Percentiles rank a stretch among this genome's conserved stretches.
These are phyloP conservation scores for Parasteatoda tepidariorum DNA, from an alignment of 1,140 invertebrate species.

Conservation along the genomic window DNA sequence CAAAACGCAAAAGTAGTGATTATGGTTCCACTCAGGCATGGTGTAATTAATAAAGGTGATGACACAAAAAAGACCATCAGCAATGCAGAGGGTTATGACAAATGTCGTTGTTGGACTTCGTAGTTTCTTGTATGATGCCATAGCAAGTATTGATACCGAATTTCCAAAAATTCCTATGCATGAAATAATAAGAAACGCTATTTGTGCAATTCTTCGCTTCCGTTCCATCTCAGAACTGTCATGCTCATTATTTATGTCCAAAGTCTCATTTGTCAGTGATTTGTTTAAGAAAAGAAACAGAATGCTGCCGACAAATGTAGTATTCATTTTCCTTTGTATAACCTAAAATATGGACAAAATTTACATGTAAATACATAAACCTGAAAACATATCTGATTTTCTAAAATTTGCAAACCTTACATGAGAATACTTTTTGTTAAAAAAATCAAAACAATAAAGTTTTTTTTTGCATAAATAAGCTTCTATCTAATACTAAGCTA, in stretches of 20 bases:
- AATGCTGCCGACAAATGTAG: too few species aligned
- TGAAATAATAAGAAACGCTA: constrained; percentile 70
- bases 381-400: too few species aligned
- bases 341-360: too few species aligned
- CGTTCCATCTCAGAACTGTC: neutral
- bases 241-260: neutral
- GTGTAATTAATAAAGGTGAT: constrained; percentile 83
- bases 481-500: too few species aligned
- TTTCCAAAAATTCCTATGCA: neutral
- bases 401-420: too few species aligned
- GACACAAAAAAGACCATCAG: constrained; percentile 83
- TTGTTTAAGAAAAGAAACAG: too few species aligned
- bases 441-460: too few species aligned
- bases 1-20: constrained; percentile 78
- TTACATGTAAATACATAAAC: too few species aligned
- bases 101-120: constrained; percentile 83
- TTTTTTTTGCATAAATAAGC: too few species aligned
- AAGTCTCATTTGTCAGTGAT: neutral
- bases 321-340: too few species aligned
- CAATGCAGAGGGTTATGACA: constrained; percentile 83
- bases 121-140: neutral
- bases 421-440: too few species aligned
- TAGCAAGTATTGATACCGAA: neutral
- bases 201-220: neutral
- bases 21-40: constrained; percentile 78